phyloP scores from a whole-genome alignment of 2,113 vertebrate genomes.

The Thalassoma bifasciatum region DNA sequence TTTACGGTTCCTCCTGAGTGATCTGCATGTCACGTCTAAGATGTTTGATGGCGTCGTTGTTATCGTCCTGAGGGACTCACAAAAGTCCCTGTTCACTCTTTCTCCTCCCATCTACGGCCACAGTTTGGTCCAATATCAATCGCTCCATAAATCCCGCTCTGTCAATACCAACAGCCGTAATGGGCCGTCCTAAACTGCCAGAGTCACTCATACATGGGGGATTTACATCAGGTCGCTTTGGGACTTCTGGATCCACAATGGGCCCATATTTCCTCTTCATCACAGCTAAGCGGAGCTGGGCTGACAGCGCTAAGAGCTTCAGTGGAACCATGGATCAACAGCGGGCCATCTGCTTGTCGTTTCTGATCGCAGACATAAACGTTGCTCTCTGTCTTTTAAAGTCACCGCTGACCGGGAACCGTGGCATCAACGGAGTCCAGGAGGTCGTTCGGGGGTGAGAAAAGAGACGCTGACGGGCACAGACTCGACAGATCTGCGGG shows the following conservation, averaged over 20 bases:
- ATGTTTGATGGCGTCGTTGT: not conserved
- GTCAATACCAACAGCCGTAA: conserved; percentile 42
- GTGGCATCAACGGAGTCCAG: not conserved
- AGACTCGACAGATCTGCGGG: not conserved
- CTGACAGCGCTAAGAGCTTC: conserved; percentile 48
- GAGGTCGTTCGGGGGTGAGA: not conserved
- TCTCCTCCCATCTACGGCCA: not conserved
- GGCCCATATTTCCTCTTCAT: conserved; percentile 47
- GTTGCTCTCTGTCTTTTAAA: conserved; percentile 28
- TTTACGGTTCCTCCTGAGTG: no score
- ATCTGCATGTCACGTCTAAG: not conserved
- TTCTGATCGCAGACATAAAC: conserved; percentile 47
- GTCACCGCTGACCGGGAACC: not conserved
- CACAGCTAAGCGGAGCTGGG: conserved; percentile 34
- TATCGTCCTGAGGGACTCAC: not conserved
- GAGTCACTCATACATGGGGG: conserved; percentile 32
- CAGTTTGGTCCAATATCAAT: not conserved
- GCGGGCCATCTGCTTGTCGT: conserved; percentile 54
- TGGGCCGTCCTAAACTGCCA: conserved; percentile 11
- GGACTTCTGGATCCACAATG: not conserved
- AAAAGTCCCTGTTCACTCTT: not conserved
- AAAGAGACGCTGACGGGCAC: not conserved
- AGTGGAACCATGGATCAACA: conserved; percentile 25
- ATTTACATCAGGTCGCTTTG: conserved; percentile 25
- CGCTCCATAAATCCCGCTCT: conserved; percentile 31